Base-by-base conservation (phyloP, 2,797 vertebrate species). In the Percopsis omiscomaycus region DNA sequence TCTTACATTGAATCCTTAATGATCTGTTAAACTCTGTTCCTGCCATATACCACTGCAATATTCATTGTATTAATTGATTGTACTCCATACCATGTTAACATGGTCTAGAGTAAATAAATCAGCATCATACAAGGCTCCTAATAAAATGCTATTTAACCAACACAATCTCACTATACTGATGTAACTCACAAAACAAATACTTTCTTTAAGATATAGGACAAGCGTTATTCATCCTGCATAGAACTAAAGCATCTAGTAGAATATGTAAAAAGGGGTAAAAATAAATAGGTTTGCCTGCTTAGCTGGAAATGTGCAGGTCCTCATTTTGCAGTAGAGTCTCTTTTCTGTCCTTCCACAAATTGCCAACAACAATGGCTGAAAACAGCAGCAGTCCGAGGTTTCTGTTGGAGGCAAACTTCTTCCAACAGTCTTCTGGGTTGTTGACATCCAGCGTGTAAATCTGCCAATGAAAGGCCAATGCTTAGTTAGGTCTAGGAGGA, bases 351-450 rank as follows among this genome's bases (percentile, higher is more conserved):
- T 97, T 98, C 91, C 93, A 94, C 30, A 98, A 84, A 80, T 96
- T 98, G 8, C 96, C 95, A 14, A 91, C 73, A 44, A 96, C 80
- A 74, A 99, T 96, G 46, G 97, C 98, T 63, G 90, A 59, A 69
- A 98, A 94, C 52, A 99, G 69, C 46, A 98, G 75, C 53, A 98
- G 79, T 71, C 97, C 97, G 14, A 96, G 54, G 64, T 94, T 95
- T 80, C 94, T 93, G 86, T 98, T 99, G 2, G 96, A 97, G 53
- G 86, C 84, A 79, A 99, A 99, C 70, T 96, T 97, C 78, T 94
- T 92, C 98, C 98, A 99, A 77, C 98, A 99, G 77, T 98, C 95
- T 68, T 96, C 95, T 9, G 95, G 91, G 69, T 90, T 94, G 82
- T 95, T 91, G 66, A 95, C 94, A 81, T 98, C 93, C 82, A 99